A percentile compares a stretch with the other conserved stretches of the same genome.
These are phyloP conservation scores for Rhynchophorus ferrugineus DNA, from an alignment of 1,140 invertebrate genomes.

Conservation along the genomic window DNA sequence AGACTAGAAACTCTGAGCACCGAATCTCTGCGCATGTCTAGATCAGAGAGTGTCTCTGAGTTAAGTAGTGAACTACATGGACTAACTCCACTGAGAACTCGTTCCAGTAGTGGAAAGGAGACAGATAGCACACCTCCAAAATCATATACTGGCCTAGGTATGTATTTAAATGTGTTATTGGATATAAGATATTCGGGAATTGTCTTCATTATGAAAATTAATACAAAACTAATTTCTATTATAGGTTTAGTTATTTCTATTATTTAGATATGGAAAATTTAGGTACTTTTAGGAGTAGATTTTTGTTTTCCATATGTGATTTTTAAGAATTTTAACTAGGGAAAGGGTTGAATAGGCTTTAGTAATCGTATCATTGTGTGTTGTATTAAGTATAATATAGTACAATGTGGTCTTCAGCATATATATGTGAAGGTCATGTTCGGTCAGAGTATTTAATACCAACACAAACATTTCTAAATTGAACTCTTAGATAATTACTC, in stretches of 20 bases:
- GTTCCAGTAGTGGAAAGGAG: constrained; percentile 46
- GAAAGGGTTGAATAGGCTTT: too few relatives aligned
- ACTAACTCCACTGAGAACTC: constrained; percentile 33
- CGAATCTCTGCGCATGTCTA: constrained; percentile 63
- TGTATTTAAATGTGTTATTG: constrained; percentile 33
- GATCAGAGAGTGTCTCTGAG: constrained; percentile 77
- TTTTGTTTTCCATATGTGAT: too few relatives aligned
- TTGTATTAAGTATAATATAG: too few relatives aligned
- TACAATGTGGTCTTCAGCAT: too few relatives aligned
- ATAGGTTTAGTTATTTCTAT: too few relatives aligned
- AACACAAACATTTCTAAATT: neutral
- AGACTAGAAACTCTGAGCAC: constrained; percentile 62
- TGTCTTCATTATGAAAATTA: neutral
- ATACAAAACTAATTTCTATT: too few relatives aligned
- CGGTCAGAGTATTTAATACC: too few relatives aligned
- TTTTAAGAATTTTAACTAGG: too few relatives aligned
- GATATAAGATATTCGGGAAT: constrained; percentile 1
- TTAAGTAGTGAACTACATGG: constrained; percentile 53
- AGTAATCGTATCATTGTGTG: too few relatives aligned
- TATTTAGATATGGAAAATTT: too few relatives aligned
- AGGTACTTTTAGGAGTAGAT: too few relatives aligned
- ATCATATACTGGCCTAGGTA: constrained; percentile 74
- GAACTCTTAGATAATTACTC: neutral
- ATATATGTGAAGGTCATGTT: too few relatives aligned
- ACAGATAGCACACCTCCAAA: constrained; percentile 53